These are phyloP conservation scores for Noturus placidus DNA, from an alignment of 2,113 vertebrate genomes.

Conservation along the genomic window DNA sequence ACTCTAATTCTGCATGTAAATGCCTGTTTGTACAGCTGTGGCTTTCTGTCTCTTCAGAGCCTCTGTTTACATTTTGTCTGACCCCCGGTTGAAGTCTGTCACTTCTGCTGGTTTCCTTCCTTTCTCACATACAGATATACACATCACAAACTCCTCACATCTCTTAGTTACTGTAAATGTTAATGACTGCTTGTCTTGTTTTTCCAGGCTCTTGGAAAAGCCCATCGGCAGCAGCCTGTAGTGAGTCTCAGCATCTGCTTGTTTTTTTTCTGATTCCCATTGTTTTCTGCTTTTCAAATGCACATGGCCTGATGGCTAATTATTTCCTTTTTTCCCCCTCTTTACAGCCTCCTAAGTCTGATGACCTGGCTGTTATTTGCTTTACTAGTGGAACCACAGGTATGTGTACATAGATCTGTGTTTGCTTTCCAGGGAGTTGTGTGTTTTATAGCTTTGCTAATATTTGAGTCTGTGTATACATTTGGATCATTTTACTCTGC, in stretches of 20 bases:
- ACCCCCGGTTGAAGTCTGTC: background rate
- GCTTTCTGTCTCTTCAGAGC: background rate
- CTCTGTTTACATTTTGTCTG: background rate
- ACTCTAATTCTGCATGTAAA: background rate
- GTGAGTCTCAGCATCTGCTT: conserved; percentile 66
- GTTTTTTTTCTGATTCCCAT: background rate
- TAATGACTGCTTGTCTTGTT: conserved; percentile 13
- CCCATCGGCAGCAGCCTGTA: conserved; percentile 71
- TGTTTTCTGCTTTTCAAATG: background rate
- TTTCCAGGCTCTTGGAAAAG: conserved; percentile 76
- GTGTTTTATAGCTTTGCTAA: background rate
- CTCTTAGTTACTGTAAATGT: background rate
- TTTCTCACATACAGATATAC: background rate
- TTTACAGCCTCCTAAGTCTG: conserved; percentile 65
- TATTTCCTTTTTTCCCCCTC: background rate
- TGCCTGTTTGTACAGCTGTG: background rate
- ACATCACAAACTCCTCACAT: background rate
- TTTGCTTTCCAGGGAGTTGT: conserved; percentile 6
- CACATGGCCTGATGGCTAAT: conserved; percentile 7
- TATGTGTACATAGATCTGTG: conserved; percentile 14
- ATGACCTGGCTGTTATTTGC: conserved; percentile 74
- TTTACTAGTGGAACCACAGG: conserved; percentile 72
- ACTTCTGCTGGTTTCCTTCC: background rate
- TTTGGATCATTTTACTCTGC: background rate
- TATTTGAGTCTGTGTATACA: background rate